Percentiles rank a stretch among this genome's conserved stretches.
Conservation (phyloP, 30 jellyfish, hydroid and myxozoan genomes). For the Aurelia sp. region DNA sequence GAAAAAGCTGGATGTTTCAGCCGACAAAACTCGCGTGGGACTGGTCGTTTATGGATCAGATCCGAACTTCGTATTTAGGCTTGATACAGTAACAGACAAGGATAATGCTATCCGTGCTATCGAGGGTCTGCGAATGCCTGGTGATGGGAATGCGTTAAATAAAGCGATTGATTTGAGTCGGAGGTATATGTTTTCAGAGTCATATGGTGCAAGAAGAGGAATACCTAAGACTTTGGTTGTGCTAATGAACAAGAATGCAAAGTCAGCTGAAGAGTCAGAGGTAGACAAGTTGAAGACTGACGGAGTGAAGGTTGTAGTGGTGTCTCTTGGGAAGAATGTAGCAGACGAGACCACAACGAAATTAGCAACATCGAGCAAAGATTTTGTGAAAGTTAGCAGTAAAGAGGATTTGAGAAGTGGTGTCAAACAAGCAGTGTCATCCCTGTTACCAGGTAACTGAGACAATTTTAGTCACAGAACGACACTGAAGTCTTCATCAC, state of each 20-base stretch:
- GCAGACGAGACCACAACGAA: neutral
- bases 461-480: too few species aligned
- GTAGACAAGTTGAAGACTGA: conserved; percentile 6
- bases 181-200: conserved; percentile 20
- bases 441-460: too few species aligned
- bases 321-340: conserved; percentile 22
- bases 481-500: too few species aligned
- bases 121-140: neutral
- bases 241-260: conserved; percentile 27
- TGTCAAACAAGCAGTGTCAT: too few species aligned
- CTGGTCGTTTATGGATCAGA: conserved; percentile 16
- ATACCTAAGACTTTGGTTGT: conserved; percentile 63
- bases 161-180: conserved; percentile 66
- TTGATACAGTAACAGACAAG: neutral
- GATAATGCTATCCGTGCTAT: neutral
- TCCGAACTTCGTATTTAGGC: conserved; percentile 9
- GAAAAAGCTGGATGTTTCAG: conserved; percentile 13
- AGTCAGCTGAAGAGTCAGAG: neutral
- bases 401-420: too few species aligned
- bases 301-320: conserved; percentile 29
- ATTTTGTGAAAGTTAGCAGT: too few species aligned
- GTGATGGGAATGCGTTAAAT: neutral
- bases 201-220: conserved; percentile 62
- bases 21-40: conserved; percentile 31
- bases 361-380: neutral